Evolutionary conservation across 2,113 vertebrate genomes (phyloP).

Genomic region (Trematocara unimaculatum): DNA sequence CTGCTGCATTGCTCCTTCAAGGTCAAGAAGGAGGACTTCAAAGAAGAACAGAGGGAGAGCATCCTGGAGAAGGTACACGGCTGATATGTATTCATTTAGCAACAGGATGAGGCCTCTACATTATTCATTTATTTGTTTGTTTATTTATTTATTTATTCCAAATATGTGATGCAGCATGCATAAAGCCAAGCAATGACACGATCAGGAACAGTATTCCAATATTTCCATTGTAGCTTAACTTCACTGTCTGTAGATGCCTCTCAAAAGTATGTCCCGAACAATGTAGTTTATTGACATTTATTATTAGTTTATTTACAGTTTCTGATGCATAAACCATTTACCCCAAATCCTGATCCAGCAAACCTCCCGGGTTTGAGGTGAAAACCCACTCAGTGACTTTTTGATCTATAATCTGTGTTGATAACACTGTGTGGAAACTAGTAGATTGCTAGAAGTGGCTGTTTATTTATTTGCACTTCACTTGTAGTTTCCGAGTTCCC

Average conservation of each 20-base stretch:
- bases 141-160: background rate
- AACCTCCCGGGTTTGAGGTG: background rate
- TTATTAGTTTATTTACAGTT: no score
- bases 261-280: background rate
- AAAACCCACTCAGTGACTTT: background rate
- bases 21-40: conserved; percentile 98
- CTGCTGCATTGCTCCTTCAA: conserved; percentile 93
- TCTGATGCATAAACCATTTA: background rate
- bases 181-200: background rate
- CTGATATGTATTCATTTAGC: background rate
- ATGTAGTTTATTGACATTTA: background rate
- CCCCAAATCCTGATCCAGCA: background rate
- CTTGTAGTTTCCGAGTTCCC: background rate
- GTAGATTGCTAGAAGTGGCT: background rate
- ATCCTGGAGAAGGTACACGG: conserved; percentile 88
- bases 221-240: background rate
- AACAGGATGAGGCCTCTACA: background rate
- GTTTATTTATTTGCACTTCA: background rate
- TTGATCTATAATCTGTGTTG: background rate
- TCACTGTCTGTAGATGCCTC: background rate
- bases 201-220: background rate
- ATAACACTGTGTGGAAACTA: background rate
- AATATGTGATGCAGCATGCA: background rate
- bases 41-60: conserved; percentile 89
- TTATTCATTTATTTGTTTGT: background rate